These are phyloP conservation scores for Drosophila setosimentum DNA, from an alignment of 2,888 invertebrate species.

Conservation along the genomic window DNA sequence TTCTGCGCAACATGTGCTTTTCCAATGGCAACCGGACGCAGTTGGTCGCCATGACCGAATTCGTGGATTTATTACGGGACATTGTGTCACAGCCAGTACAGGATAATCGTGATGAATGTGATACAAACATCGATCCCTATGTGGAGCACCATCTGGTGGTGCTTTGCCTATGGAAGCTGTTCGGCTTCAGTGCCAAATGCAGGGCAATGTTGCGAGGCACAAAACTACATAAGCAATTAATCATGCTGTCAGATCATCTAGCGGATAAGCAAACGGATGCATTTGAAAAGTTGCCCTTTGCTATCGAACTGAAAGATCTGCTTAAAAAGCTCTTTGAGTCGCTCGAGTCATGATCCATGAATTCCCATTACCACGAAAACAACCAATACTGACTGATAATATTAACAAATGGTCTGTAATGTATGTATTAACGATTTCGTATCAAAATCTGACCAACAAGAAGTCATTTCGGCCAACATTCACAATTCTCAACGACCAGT, in stretches of 20 bases:
- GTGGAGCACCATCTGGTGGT: constrained; percentile 80
- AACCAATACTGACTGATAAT: too few species aligned
- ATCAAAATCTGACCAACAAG: neutral
- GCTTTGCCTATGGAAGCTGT: constrained; percentile 81
- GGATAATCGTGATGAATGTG: neutral
- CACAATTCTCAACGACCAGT: neutral
- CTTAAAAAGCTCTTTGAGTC: constrained; percentile 30
- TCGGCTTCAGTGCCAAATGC: constrained; percentile 81
- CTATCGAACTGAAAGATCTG: constrained; percentile 19
- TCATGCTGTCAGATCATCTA: constrained; percentile 64
- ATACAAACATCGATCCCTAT: constrained; percentile 36
- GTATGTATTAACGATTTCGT: neutral
- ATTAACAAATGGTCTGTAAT: neutral
- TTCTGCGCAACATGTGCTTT: constrained; percentile 84
- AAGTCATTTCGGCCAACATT: neutral
- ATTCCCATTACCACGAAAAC: neutral
- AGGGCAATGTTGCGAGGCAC: constrained; percentile 80
- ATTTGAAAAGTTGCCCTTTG: constrained; percentile 46
- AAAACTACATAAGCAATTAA: constrained; percentile 74
- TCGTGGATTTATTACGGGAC: constrained; percentile 64
- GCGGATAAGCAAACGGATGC: constrained; percentile 23
- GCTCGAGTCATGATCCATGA: constrained; percentile 33
- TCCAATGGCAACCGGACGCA: constrained; percentile 74
- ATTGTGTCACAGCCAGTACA: constrained; percentile 60
- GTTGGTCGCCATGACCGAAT: constrained; percentile 73